Evolutionary conservation across 2,888 invertebrate genomes (phyloP).

Genomic region (Malthinus flaveolus): DNA sequence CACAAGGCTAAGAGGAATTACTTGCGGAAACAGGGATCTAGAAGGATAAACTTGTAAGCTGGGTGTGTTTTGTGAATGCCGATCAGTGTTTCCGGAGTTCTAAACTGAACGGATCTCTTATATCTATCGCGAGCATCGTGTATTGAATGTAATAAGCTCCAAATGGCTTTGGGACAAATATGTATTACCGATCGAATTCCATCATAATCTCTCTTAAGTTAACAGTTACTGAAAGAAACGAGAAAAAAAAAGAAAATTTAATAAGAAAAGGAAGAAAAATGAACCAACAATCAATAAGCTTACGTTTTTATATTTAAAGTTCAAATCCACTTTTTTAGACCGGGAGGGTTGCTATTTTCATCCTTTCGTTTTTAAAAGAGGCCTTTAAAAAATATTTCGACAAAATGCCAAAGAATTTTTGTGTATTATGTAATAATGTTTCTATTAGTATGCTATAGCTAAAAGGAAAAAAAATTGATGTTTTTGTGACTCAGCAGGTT

Average conservation of each 20-base stretch:
- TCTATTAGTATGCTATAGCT: not conserved
- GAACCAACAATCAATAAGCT: no score
- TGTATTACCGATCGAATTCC: constrained; percentile 20
- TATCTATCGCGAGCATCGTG: constrained; percentile 31
- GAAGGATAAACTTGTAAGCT: constrained; percentile 50
- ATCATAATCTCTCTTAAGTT: constrained; percentile 5
- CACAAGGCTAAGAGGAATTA: constrained; percentile 47
- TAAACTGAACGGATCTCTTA: constrained; percentile 30
- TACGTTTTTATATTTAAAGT: no score
- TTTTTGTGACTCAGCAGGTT: constrained; percentile 24
- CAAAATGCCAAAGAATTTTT: no score
- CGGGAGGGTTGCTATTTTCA: no score
- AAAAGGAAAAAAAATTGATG: constrained; percentile 20
- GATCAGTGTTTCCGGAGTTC: constrained; percentile 41
- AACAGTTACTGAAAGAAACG: not conserved
- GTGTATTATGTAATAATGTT: constrained; percentile 9
- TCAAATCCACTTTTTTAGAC: no score
- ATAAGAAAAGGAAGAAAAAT: no score
- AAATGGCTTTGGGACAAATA: constrained; percentile 29
- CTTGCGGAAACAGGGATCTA: constrained; percentile 51
- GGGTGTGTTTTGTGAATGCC: constrained; percentile 48
- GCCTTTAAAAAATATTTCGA: no score
- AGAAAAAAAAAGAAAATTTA: not conserved
- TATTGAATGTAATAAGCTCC: constrained; percentile 35
- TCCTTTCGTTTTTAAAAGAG: no score